These are phyloP conservation scores for Orchesella flavescens DNA, from an alignment of 2,888 invertebrate species.

Conservation along the genomic window DNA sequence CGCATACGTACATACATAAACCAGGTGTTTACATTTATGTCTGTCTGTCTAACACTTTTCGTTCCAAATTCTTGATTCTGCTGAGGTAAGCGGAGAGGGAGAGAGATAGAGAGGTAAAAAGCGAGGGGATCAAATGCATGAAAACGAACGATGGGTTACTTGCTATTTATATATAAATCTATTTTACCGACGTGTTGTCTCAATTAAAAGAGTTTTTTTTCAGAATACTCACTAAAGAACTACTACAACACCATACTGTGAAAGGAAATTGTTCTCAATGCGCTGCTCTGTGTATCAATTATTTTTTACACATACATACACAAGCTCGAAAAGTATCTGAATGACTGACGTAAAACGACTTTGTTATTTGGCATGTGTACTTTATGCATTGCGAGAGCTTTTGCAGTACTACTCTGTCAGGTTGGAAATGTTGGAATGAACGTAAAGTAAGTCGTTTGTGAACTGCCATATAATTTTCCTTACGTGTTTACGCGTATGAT, in stretches of 20 bases:
- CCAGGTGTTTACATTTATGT: constrained; percentile 57
- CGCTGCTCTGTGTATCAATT: not conserved
- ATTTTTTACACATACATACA: not conserved
- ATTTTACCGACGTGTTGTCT: constrained; percentile 57
- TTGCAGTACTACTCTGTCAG: not conserved
- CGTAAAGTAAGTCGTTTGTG: too few relatives aligned
- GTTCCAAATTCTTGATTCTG: constrained; percentile 33
- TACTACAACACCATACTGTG: constrained; percentile 7
- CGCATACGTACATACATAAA: constrained; percentile 7
- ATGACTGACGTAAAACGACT: constrained; percentile 7
- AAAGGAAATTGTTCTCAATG: constrained; percentile 2
- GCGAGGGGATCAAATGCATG: constrained; percentile 1
- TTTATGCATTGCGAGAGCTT: not conserved
- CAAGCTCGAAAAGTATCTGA: not conserved
- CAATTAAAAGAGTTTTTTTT: constrained; percentile 46
- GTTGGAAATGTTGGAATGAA: too few relatives aligned
- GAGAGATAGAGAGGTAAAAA: not conserved
- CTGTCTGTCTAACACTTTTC: constrained; percentile 26
- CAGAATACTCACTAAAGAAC: not conserved
- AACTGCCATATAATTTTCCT: too few relatives aligned
- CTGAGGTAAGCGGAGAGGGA: not conserved
- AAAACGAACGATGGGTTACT: constrained; percentile 26
- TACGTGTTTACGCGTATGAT: too few relatives aligned
- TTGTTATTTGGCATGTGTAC: constrained; percentile 4
- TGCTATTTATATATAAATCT: constrained; percentile 34